Conservation (phyloP, 2,888 invertebrate genomes). For the Tetramorium bicarinatum region DNA sequence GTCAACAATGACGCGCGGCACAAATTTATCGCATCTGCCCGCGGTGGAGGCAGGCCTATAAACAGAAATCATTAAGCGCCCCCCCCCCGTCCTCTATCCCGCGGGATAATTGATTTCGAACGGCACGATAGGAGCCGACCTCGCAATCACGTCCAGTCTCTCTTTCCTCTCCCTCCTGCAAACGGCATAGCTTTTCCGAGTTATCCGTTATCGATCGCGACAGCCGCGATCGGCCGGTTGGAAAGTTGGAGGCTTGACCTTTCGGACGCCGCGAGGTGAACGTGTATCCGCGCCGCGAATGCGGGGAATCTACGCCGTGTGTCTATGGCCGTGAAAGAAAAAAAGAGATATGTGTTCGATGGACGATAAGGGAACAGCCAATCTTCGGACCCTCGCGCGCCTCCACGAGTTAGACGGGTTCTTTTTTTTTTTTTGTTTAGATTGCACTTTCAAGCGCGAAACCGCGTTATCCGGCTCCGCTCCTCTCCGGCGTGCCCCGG, state of each 20-base stretch:
- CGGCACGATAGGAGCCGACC: conserved; percentile 59
- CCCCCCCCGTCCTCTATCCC: neutral
- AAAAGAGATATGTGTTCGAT: neutral
- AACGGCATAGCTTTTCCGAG: conserved; percentile 58
- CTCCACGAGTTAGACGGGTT: neutral
- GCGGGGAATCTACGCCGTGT: neutral
- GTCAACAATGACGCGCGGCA: conserved; percentile 68
- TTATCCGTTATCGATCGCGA: conserved; percentile 45
- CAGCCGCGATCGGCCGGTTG: conserved; percentile 10
- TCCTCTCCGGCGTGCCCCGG: neutral
- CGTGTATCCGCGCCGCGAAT: neutral
- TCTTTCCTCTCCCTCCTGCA: conserved; percentile 41
- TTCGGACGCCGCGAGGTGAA: conserved; percentile 27
- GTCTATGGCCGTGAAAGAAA: neutral
- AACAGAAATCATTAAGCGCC: conserved; percentile 72
- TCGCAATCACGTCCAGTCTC: conserved; percentile 50
- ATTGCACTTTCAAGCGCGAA: conserved; percentile 11
- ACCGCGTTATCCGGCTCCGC: neutral
- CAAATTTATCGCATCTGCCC: conserved; percentile 72
- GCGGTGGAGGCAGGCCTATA: conserved; percentile 59
- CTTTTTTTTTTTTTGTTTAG: neutral
- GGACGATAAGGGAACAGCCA: neutral
- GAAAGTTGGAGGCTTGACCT: conserved; percentile 28
- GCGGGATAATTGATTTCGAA: conserved; percentile 70
- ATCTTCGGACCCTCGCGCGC: neutral